phyloP scores from a whole-genome alignment of 2,113 vertebrate species.

The Cariama cristata region DNA sequence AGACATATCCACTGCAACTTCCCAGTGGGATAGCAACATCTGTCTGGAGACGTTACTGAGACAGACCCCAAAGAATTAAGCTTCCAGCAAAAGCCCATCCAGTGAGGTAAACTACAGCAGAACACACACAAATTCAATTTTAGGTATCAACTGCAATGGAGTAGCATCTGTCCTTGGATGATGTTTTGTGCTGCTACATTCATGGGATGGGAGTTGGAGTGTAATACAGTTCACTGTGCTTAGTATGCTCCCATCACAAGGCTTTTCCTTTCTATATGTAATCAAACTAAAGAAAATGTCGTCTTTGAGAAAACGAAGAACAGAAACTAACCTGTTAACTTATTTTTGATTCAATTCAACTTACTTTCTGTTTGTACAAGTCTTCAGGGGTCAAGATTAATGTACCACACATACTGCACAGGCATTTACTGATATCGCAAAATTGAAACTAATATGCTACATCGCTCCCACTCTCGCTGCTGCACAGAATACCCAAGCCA shows the following conservation, averaged over 20 bases:
- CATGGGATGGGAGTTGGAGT: background rate
- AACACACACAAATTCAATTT: background rate
- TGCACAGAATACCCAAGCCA: background rate
- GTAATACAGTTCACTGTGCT: too few species aligned
- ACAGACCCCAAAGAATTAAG: background rate
- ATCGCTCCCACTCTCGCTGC: background rate
- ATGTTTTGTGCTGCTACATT: background rate
- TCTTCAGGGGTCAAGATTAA: slow-evolving; percentile 11
- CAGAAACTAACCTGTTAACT: background rate
- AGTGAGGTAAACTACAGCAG: background rate
- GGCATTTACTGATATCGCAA: background rate
- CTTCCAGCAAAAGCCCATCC: background rate
- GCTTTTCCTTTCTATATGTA: background rate
- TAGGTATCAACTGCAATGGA: background rate
- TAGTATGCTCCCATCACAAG: background rate
- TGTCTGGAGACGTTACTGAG: background rate
- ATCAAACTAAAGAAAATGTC: background rate
- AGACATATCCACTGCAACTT: background rate
- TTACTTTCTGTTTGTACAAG: background rate
- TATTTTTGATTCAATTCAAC: slow-evolving; percentile 38
- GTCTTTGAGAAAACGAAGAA: background rate
- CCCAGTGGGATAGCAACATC: background rate
- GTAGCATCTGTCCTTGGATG: background rate
- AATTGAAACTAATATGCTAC: background rate
- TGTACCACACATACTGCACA: background rate